Evolutionary conservation across 1,140 invertebrate genomes (phyloP).

Genomic region (Lethrus apterus): DNA sequence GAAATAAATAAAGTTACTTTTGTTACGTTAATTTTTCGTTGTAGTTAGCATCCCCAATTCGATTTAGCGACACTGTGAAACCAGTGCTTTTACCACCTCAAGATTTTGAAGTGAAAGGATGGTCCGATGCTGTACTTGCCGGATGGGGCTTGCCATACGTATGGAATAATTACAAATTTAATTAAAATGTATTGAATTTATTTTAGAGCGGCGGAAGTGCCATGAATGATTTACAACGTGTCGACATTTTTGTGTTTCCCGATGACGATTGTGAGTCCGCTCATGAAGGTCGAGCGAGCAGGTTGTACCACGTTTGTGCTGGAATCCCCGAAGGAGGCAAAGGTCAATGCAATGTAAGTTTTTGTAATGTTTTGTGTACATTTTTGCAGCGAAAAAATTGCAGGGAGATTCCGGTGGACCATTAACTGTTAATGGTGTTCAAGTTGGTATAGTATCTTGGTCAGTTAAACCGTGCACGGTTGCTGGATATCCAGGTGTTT

Average conservation of each 20-base stretch:
- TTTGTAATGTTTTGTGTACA: not conserved
- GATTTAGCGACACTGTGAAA: not conserved
- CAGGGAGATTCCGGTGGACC: slow-evolving; percentile 50
- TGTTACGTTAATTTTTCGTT: not conserved
- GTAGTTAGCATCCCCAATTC: slow-evolving; percentile 6
- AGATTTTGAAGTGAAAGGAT: not conserved
- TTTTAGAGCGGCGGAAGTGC: slow-evolving; percentile 36
- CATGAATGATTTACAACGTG: slow-evolving; percentile 38
- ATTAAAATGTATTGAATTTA: not conserved
- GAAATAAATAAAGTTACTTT: not conserved
- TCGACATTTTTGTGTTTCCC: slow-evolving; percentile 35
- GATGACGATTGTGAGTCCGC: slow-evolving; percentile 35
- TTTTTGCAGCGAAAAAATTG: slow-evolving; percentile 2
- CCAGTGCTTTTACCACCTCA: slow-evolving; percentile 2
- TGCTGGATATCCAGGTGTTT: slow-evolving; percentile 39
- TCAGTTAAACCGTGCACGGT: slow-evolving; percentile 42
- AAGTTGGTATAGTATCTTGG: slow-evolving; percentile 47
- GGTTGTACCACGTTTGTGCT: slow-evolving; percentile 33
- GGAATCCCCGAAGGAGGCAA: slow-evolving; percentile 39
- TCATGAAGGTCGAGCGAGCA: slow-evolving; percentile 23
- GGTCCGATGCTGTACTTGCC: slow-evolving; percentile 5
- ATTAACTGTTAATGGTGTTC: slow-evolving; percentile 40
- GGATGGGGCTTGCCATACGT: slow-evolving; percentile 16
- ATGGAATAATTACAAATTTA: not conserved
- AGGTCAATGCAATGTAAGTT: slow-evolving; percentile 41